Conservation (phyloP, 2,888 invertebrate genomes). For the Ochropacha duplaris region DNA sequence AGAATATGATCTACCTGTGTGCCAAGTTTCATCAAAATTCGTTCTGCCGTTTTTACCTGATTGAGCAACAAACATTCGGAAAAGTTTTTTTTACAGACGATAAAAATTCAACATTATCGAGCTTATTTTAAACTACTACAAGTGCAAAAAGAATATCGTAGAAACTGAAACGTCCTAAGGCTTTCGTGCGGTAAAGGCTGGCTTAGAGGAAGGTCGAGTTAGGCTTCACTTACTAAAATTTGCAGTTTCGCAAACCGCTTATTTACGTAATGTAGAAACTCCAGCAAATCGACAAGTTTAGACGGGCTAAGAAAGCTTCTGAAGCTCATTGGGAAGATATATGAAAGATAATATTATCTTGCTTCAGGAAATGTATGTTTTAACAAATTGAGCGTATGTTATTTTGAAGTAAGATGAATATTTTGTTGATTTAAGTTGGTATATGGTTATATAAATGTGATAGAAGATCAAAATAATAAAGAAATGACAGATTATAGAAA, state of each 20-base stretch:
- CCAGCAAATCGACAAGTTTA: constrained; percentile 1
- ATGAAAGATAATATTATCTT: background rate
- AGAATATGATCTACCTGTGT: too few relatives aligned
- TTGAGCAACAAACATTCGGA: too few relatives aligned
- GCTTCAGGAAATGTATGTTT: background rate
- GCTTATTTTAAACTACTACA: background rate
- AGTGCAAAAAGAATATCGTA: background rate
- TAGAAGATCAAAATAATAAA: too few relatives aligned
- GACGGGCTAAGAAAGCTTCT: background rate
- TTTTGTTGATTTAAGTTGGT: background rate
- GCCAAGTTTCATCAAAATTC: too few relatives aligned
- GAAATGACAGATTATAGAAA: too few relatives aligned
- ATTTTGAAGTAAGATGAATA: background rate
- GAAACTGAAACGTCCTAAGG: constrained; percentile 18
- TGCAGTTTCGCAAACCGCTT: constrained; percentile 44
- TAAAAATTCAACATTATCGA: background rate
- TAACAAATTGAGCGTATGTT: background rate
- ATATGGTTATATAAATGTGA: background rate
- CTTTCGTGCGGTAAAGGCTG: constrained; percentile 27
- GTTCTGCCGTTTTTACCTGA: too few relatives aligned
- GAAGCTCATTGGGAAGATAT: background rate
- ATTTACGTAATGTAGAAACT: constrained; percentile 41
- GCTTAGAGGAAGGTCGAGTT: constrained; percentile 28
- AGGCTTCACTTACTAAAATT: constrained; percentile 52
- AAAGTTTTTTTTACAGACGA: too few relatives aligned